Conservation (phyloP, 2,113 vertebrate species). For the Anarrhichthys ocellatus region DNA sequence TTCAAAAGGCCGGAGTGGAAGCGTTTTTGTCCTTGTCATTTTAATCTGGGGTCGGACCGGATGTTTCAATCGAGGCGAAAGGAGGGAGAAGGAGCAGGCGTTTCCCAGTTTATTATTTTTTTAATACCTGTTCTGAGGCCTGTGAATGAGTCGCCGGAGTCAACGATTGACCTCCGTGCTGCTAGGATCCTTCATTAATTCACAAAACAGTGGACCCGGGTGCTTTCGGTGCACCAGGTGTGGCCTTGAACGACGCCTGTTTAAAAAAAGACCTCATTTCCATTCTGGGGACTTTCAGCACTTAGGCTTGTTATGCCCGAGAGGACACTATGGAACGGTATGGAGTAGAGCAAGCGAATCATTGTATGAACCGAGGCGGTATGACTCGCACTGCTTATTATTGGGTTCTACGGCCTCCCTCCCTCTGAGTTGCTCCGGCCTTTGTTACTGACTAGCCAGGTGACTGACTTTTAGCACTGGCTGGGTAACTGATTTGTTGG, state of each 20-base stretch:
- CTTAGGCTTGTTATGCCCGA: slow-evolving; percentile 71
- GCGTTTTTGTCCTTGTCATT: slow-evolving; percentile 68
- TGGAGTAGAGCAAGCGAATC: slow-evolving; percentile 63
- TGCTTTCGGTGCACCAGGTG: slow-evolving; percentile 68
- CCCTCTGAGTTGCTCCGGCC: slow-evolving; percentile 29
- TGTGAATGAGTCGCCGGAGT: slow-evolving; percentile 29
- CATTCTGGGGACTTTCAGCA: slow-evolving; percentile 72
- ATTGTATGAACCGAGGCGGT: slow-evolving; percentile 53
- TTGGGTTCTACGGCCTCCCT: slow-evolving; percentile 37
- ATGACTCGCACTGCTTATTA: slow-evolving; percentile 59
- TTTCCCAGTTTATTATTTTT: slow-evolving; percentile 27
- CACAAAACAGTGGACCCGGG: slow-evolving; percentile 45
- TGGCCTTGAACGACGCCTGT: slow-evolving; percentile 71
- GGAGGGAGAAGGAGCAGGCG: slow-evolving; percentile 5
- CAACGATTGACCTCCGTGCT: slow-evolving; percentile 45
- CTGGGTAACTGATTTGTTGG: slow-evolving; percentile 33
- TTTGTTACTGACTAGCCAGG: slow-evolving; percentile 39
- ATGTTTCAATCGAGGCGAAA: slow-evolving; percentile 43
- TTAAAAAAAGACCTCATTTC: slow-evolving; percentile 64
- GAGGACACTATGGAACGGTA: slow-evolving; percentile 63
- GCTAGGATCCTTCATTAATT: slow-evolving; percentile 68
- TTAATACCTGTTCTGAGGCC: slow-evolving; percentile 35
- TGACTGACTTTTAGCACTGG: slow-evolving; percentile 40
- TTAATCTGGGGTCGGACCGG: slow-evolving; percentile 53
- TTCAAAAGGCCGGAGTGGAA: slow-evolving; percentile 49